Evolutionary conservation across 2,888 invertebrate species (phyloP), one percentile per base, ranked within the genome.

Genomic region (Cantharis nigra): DNA sequence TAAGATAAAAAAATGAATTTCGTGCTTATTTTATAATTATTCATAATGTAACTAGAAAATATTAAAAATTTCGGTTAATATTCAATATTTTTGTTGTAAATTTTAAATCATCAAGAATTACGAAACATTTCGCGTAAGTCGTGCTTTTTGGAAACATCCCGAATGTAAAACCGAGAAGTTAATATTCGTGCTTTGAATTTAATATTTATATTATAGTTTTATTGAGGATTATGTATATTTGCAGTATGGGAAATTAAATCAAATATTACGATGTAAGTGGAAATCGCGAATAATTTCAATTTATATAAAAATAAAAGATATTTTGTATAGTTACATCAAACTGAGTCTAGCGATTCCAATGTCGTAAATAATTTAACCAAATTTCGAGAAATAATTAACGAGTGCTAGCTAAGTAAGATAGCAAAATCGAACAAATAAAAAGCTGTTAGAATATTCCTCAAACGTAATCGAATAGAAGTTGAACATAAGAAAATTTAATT

Each of bases 171-270:
- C 63, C 74, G 70, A 30, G 74, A 74, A 74, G 63, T 63, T 20
- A 69, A 74, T n/a, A 70, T 74, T 74, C 74, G 74, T 74, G 74
- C 74, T 69, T 64, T 64, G 74, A 74, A 74, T 74, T 70, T 63
- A 74, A 63, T 70, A 26, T 63, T 63, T 70, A n/a, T 16, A 18
- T 13, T 49, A 33, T 33, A 70, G 33, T 16, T 30, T 14, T 69
- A 30, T 30, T 18, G 33, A 9, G 9, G 13, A 7, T 11, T 33
- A 69, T 14, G 7, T 7, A 49, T 49, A 49, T 49, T 49, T 49
- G 3, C 49, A 7, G 49, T 49, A 5, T 13, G 49, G 49, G 4
- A 49, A 49, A 49, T 49, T 49, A 49, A 49, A n/a, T 49, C 49
- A 49, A 49, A 49, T 5, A 49, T 13, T n/a, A 3, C 10, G n/a